Evolutionary conservation across 2,797 vertebrate species (phyloP).

Genomic region (Acanthornis magna): DNA sequence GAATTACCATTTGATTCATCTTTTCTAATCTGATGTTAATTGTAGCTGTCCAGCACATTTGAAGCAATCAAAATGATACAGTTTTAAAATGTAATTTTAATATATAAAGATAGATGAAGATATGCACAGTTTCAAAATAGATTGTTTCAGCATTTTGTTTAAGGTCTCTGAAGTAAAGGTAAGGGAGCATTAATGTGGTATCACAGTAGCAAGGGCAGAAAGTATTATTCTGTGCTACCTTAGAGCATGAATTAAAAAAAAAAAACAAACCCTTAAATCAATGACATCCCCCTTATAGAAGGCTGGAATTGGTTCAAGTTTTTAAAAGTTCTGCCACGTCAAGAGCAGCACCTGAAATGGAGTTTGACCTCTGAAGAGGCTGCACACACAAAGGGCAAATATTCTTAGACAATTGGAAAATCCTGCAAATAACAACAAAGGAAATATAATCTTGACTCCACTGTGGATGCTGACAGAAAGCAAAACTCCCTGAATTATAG

Average conservation of each 20-base stretch:
- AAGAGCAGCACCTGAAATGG: not conserved
- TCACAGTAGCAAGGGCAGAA: not conserved
- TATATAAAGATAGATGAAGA: not conserved
- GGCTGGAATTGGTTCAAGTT: not conserved
- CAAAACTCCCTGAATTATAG: slow-evolving; percentile 53
- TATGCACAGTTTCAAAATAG: not conserved
- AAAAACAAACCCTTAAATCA: not conserved
- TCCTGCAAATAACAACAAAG: slow-evolving; percentile 24
- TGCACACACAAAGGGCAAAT: not conserved
- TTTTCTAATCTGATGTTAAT: not conserved
- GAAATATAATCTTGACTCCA: slow-evolving; percentile 15
- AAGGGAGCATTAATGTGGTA: not conserved
- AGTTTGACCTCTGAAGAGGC: slow-evolving; percentile 7
- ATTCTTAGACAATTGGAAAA: not conserved
- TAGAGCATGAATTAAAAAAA: not conserved
- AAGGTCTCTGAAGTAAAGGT: not conserved
- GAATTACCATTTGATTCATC: not conserved
- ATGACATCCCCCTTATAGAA: not conserved
- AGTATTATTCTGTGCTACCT: not conserved
- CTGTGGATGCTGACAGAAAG: slow-evolving; percentile 33
- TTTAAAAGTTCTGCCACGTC: not conserved
- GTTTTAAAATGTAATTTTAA: not conserved
- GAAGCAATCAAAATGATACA: not conserved
- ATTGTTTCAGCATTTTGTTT: not conserved
- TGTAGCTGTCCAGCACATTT: not conserved